Percentiles rank a stretch among this genome's conserved stretches.
phyloP scores from a whole-genome alignment of 2,888 invertebrate genomes.

The Neuroscelio doddi region DNA sequence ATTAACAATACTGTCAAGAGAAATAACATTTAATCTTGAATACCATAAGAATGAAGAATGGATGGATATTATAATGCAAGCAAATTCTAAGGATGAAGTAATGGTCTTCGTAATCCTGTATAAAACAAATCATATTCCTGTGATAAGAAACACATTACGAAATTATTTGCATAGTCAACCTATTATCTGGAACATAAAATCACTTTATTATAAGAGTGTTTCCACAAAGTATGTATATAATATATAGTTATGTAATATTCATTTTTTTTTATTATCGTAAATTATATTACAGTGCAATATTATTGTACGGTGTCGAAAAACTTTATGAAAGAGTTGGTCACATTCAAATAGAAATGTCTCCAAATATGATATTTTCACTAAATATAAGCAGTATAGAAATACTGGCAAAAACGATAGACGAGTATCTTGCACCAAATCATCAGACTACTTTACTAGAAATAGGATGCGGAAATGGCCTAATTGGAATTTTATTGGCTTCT shows the following conservation, averaged over 20 bases:
- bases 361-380: slow-evolving; percentile 1
- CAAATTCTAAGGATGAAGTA: slow-evolving; percentile 1
- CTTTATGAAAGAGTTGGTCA: neutral
- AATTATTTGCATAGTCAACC: too few species aligned
- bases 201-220: neutral
- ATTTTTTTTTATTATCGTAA: too few species aligned
- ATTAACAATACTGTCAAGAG: too few species aligned
- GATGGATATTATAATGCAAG: neutral
- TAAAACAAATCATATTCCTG: neutral
- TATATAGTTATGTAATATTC: too few species aligned
- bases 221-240: neutral
- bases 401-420: neutral
- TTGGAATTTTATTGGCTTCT: slow-evolving; percentile 6
- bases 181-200: slow-evolving; percentile 2
- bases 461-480: slow-evolving; percentile 4
- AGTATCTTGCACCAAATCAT: neutral
- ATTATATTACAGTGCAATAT: neutral
- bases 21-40: too few species aligned
- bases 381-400: neutral
- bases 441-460: neutral
- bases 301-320: neutral
- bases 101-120: neutral
- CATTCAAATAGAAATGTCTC: neutral
- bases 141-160: neutral
- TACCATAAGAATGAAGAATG: neutral